Base-by-base conservation (phyloP, 2,797 vertebrate species). In the Arnoldichthys spilopterus region DNA sequence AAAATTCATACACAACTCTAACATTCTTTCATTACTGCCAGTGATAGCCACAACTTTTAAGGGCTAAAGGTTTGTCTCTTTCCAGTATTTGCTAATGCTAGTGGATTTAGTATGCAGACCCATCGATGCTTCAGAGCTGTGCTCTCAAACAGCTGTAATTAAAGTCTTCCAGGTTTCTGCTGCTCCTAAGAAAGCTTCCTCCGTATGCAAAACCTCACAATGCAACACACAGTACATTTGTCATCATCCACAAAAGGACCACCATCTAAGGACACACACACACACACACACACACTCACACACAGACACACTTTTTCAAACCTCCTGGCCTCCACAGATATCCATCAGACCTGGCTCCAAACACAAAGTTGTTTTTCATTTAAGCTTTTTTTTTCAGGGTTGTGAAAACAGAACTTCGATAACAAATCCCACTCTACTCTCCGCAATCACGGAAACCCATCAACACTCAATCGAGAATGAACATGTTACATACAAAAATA, bases 361-460 rank as follows among this genome's bases (percentile, higher is more conserved):
- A 73, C 82, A 69, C 72, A 83, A 85, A 85, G 82, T 76, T 74
- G 37, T 58, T 80, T 83, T 79, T 71, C 40, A 61, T 67, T 68
- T 76, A 77, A 26, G 62, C 24, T 76, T 80, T 43, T 20, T 78
- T 85, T 75, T 49, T 13, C 26, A 13, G 12, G 49, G 63, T 77
- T 12, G 61, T 63, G 84, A 79, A 85, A 82, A 76, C 59, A 72
- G 20, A 80, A 37, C 22, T 4, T 63, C 74, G 83, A 88, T 82
- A 86, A 83, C 11, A 47, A 78, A 77, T 15, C 11, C 37, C 75
- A 24, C 81, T 81, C 73, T 81, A 59, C 67, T 73, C 18, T 15
- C 70, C 49, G 62, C 51, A 75, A 79, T 51, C 30, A 79, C 32
- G 56, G 61, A 61, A 47, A 22, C 61, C 78, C 56, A 71, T 76